Base-by-base conservation (phyloP, 2,113 vertebrate genomes). In the Gallinago undulata region DNA sequence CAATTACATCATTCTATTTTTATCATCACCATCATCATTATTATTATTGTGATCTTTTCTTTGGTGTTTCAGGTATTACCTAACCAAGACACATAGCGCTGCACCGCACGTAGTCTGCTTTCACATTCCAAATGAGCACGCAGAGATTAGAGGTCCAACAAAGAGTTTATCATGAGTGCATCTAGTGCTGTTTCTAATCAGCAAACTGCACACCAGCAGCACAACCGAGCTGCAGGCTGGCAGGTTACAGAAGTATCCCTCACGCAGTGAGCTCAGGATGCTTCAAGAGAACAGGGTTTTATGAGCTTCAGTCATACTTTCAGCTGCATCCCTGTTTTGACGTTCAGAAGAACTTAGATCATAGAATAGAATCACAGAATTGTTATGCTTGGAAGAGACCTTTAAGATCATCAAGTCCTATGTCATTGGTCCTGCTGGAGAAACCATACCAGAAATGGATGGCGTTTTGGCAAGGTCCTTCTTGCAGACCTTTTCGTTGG, bases 101-200 rank as follows among this genome's bases (percentile, higher is more conserved):
- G 91, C 91, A 31, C 53, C 84, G 95, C 94, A 97, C 83, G 41
- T 96, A 96, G 89, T 67, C 97, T 90, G 87, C 95, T 67, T 93
- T 92, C 87, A 19, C 90, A 35, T 93, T 87, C 96, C 89, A 95
- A 87, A 88, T 57, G 69, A 95, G 91, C 82, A 74, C 13, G 79
- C 97, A 97, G 94, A 97, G 93, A 98, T 96, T 79, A 98, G 95
- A 97, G 62, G 41, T 69, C 91, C 95, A 93, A 97, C 96, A 92
- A 96, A 91, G 92, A 75, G 90, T 90, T 95, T 88, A 97, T 97
- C 96, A 41, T 39, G 87, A 95, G 92, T 95, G 95, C 96, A 96
- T 96, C 96, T 47, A 5, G 73, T 45, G 93, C 95, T 97, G 91
- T 97, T 96, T 94, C 89, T 95, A 93, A 67, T 53, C 93, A 64